Evolutionary conservation across 2,888 invertebrate species (phyloP).

Genomic region (Plebejus argus): DNA sequence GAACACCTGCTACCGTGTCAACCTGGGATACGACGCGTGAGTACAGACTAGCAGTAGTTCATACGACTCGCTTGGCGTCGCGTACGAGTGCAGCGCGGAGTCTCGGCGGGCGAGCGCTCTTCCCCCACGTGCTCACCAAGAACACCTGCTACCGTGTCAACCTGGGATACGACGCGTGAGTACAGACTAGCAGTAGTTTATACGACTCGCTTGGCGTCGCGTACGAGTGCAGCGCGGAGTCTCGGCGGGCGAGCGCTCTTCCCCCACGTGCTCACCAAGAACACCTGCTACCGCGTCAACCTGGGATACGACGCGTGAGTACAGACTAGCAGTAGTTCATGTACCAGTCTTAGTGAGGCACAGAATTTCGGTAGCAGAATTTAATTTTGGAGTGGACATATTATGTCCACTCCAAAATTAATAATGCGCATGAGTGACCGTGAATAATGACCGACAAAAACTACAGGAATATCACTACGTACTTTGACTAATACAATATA

Average conservation of each 20-base stretch:
- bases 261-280: constrained; percentile 95
- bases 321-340: too few species aligned
- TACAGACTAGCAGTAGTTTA: too few species aligned
- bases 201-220: constrained; percentile 86
- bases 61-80: constrained; percentile 82
- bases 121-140: constrained; percentile 95
- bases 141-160: constrained; percentile 94
- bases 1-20: constrained; percentile 92
- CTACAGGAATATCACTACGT: too few species aligned
- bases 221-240: constrained; percentile 84
- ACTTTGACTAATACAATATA: too few species aligned
- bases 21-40: constrained; percentile 85
- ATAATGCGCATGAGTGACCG: too few species aligned
- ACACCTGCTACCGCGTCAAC: constrained; percentile 92
- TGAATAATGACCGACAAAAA: too few species aligned
- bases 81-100: constrained; percentile 86
- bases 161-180: constrained; percentile 84
- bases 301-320: constrained; percentile 83
- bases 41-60: too few species aligned
- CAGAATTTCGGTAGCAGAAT: too few species aligned
- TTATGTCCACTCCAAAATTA: too few species aligned
- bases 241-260: constrained; percentile 87
- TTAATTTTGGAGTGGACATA: too few species aligned
- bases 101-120: constrained; percentile 86
- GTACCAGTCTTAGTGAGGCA: too few species aligned